phyloP scores from a whole-genome alignment of 2,797 vertebrate species.

The Galago senegalensis region DNA sequence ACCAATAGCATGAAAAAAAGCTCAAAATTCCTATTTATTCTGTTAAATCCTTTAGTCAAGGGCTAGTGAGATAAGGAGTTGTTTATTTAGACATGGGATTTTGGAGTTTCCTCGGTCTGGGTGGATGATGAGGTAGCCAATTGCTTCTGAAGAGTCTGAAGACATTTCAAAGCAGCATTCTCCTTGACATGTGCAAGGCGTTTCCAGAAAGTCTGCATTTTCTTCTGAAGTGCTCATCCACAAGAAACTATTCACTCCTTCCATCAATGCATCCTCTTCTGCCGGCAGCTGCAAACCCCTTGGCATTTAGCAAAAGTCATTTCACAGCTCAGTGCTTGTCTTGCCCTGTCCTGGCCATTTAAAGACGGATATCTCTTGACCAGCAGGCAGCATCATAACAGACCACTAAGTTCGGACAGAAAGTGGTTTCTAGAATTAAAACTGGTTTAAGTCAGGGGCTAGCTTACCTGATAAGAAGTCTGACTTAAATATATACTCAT shows the following conservation, averaged over 20 bases:
- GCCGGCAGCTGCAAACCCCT: background rate
- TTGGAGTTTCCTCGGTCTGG: constrained; percentile 5
- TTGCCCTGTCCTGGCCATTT: background rate
- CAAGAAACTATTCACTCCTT: constrained; percentile 33
- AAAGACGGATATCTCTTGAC: background rate
- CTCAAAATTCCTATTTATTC: constrained; percentile 1
- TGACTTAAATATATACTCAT: background rate
- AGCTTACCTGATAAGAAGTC: constrained; percentile 1
- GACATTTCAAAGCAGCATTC: constrained; percentile 48
- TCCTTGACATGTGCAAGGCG: constrained; percentile 8
- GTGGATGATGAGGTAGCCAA: background rate
- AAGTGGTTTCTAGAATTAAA: constrained; percentile 49
- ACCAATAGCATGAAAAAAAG: background rate
- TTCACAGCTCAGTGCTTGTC: background rate
- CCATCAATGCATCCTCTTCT: background rate
- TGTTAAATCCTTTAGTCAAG: constrained; percentile 21
- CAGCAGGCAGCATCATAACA: background rate
- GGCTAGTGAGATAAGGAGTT: background rate
- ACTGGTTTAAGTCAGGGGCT: constrained; percentile 14
- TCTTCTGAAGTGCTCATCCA: background rate
- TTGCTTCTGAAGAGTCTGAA: constrained; percentile 3
- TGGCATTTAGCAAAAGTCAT: background rate
- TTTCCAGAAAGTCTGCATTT: constrained; percentile 64
- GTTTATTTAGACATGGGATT: constrained; percentile 40
- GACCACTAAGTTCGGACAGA: background rate